These are phyloP conservation scores for Mus spretus DNA, from an alignment of 2,797 vertebrate genomes.

Conservation along the genomic window DNA sequence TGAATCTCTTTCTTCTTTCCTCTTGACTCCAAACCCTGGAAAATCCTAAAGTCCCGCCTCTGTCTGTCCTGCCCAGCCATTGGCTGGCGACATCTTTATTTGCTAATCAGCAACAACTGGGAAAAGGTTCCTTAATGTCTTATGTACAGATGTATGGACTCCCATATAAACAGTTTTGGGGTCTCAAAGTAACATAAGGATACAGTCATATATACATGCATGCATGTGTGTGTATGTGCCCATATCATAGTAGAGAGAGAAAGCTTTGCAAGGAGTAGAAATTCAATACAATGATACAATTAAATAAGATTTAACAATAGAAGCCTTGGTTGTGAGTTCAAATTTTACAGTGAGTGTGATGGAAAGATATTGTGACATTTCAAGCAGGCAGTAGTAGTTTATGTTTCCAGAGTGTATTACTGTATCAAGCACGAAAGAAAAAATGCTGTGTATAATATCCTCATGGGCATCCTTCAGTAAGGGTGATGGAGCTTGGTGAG, in stretches of 20 bases:
- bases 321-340: background rate
- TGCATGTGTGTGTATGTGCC: background rate
- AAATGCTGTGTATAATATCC: background rate
- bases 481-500: background rate
- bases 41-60: background rate
- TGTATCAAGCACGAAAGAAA: background rate
- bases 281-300: background rate
- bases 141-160: background rate
- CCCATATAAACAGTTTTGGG: background rate
- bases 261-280: background rate
- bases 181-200: background rate
- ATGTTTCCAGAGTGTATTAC: background rate
- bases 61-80: background rate
- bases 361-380: background rate
- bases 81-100: background rate
- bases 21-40: background rate
- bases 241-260: background rate
- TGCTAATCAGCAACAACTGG: background rate
- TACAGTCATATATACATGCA: background rate
- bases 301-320: background rate
- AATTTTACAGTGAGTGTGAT: background rate
- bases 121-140: background rate
- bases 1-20: background rate
- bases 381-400: background rate
- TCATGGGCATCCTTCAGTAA: background rate